Percentiles rank a stretch among this genome's conserved stretches.
phyloP scores from a whole-genome alignment of 2,888 invertebrate genomes.

The Apamea sordens region DNA sequence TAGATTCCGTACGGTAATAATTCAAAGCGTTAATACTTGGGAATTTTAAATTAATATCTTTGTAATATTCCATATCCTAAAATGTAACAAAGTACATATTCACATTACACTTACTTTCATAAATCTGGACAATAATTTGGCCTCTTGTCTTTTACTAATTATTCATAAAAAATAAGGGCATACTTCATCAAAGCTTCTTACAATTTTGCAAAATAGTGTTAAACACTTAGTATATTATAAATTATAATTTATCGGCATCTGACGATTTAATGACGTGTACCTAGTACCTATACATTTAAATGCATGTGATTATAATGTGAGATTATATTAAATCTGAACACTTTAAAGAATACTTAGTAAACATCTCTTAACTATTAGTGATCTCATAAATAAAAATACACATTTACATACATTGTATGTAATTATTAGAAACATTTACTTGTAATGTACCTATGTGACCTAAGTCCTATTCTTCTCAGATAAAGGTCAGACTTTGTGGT shows the following conservation, averaged over 20 bases:
- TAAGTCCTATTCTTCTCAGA: constrained; percentile 14
- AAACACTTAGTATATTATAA: constrained; percentile 58
- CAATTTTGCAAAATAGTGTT: constrained; percentile 72
- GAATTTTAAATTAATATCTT: constrained; percentile 42
- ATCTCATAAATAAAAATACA: constrained; percentile 53
- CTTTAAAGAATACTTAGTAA: constrained; percentile 64
- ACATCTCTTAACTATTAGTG: constrained; percentile 57
- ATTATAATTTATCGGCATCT: constrained; percentile 35
- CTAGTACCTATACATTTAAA: constrained; percentile 48
- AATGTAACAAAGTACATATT: constrained; percentile 47
- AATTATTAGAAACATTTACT: constrained; percentile 48
- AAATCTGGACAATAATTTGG: constrained; percentile 88
- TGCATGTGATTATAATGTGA: constrained; percentile 58
- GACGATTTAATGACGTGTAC: constrained; percentile 37
- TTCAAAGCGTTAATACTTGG: constrained; percentile 45
- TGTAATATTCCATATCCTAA: constrained; percentile 63
- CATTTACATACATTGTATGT: constrained; percentile 65
- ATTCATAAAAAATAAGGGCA: constrained; percentile 75
- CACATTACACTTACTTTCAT: constrained; percentile 60
- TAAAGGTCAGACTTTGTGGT: constrained; percentile 41
- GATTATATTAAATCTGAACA: constrained; percentile 66
- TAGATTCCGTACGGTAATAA: constrained; percentile 29
- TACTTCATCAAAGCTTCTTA: constrained; percentile 75
- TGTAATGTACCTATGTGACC: constrained; percentile 45
- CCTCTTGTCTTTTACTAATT: constrained; percentile 86